Evolutionary conservation across 2,113 vertebrate species (phyloP), one percentile per base, ranked within the genome.

Genomic region (Cavia porcellus): DNA sequence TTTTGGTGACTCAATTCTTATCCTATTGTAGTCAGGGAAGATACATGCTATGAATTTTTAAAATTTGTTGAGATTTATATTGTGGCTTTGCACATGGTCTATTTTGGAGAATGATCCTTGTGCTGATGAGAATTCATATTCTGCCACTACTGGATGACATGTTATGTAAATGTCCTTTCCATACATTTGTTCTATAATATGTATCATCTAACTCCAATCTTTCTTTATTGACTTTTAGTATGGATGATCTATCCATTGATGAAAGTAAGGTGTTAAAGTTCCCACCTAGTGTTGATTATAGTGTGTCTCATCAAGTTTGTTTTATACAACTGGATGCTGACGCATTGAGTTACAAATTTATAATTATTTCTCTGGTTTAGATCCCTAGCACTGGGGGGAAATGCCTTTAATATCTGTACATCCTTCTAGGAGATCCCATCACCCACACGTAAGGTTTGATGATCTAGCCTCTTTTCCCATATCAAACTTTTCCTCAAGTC

Each of bases 401-500:
- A 47, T 74, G 14, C 10, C 42, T 90, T 95, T 91, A 38, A 68
- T 59, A 66, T 80, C 47, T 68, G 38, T 42, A 45, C 4, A 28
- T n/a, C 14, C 61, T 96, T 77, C 93, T 52, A 92, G 55, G 66
- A 95, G 24, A 68, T 59, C n/a, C 17, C 45, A 93, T 64, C 10
- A 15, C 42, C 25, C 1, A 1, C 25, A 38, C 19, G 52, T 0
- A 88, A 35, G 35, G 13, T 14, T 66, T 79, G 42, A 74, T 75
- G 2, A 62, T 68, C 52, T 59, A 89, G 77, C 22, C 47, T 96
- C 75, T 25, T 89, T 96, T 96, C 79, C 35, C 45, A 94, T 70
- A 32, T 64, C 79, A 92, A 86, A 86, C 12, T 85, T 96, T 92
- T 92, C 92, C 55, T 55, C 47, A 94, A 81, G n/a, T 83, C 47